phyloP scores from a whole-genome alignment of 2,888 invertebrate species.

The Brachyopa scutellaris region DNA sequence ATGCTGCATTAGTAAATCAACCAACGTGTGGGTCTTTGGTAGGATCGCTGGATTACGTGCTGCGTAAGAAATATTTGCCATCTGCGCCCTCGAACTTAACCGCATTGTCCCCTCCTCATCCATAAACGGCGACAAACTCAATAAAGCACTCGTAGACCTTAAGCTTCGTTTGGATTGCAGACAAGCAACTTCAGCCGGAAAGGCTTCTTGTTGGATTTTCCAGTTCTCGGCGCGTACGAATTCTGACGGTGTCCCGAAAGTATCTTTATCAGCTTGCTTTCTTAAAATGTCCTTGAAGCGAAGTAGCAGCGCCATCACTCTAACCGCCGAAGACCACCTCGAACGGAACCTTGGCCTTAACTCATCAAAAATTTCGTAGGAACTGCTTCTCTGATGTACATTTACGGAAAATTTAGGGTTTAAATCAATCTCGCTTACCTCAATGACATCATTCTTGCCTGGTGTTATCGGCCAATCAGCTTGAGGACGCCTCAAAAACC shows the following conservation, averaged over 20 bases:
- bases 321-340: conserved; percentile 10
- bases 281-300: conserved; percentile 8
- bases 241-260: not conserved
- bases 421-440: not conserved
- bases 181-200: not conserved
- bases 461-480: not conserved
- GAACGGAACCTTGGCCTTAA: conserved; percentile 1
- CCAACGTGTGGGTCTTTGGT: not conserved
- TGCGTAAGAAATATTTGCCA: not conserved
- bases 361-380: conserved; percentile 1
- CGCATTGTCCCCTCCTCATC: conserved; percentile 13
- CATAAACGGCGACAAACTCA: conserved; percentile 6
- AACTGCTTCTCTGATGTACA: not conserved
- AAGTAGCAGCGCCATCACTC: not conserved
- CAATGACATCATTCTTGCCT: not conserved
- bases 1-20: conserved; percentile 1
- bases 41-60: conserved; percentile 9
- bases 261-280: not conserved
- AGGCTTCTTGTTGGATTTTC: conserved; percentile 20
- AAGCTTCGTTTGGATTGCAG: not conserved
- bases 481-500: not conserved
- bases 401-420: not conserved
- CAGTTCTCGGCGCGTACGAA: not conserved
- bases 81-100: conserved; percentile 1
- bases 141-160: not conserved